Evolutionary conservation across 2,113 vertebrate genomes (phyloP), one percentile per base, ranked within the genome.

Genomic region (Chaetorhynchus papuensis): DNA sequence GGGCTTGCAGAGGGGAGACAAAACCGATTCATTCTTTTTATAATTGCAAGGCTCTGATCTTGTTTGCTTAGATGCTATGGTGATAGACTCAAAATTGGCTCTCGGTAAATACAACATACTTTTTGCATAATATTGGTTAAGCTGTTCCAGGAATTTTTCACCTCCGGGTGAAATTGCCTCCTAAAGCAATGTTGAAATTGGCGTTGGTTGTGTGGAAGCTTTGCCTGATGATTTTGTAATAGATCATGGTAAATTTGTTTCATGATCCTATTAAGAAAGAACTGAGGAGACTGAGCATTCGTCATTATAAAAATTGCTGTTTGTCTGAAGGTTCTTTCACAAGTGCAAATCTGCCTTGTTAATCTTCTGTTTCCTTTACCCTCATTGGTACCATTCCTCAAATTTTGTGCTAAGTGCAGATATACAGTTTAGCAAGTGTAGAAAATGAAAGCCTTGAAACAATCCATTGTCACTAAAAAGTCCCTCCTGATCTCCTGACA

Each of bases 91-190:
- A 83, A 91, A 97, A 97, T 97, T 97, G 91, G 93, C 94, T 96
- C 94, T 96, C 84, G 77, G 95, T 97, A 97, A 97, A 96, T 95
- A 94, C 86, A 96, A 91, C 66, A 50, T 90, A 96, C 49, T 83
- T 96, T 97, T 96, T 93, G 93, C 85, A 97, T 96, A 96, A 95
- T 97, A 96, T 87, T 97, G 91, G 94, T 92, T 97, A 97, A 96
- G 93, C 96, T 92, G 74, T 93, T 97, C 75, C 60, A 94, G 94
- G 94, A 97, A 97, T 98, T 98, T 97, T 97, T 96, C 94, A 95
- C 97, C 94, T 89, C 87, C 0, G 81, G 56, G 87, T 96, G 93
- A 97, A 98, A 97, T 94, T 97, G 96, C 89, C 78, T 96, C 91
- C 93, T 97, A 96, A 95, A 96, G 83, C 87, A 94, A 59, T 84